Conservation (phyloP, 2,888 invertebrate genomes). For the Amaurobius ferox region DNA sequence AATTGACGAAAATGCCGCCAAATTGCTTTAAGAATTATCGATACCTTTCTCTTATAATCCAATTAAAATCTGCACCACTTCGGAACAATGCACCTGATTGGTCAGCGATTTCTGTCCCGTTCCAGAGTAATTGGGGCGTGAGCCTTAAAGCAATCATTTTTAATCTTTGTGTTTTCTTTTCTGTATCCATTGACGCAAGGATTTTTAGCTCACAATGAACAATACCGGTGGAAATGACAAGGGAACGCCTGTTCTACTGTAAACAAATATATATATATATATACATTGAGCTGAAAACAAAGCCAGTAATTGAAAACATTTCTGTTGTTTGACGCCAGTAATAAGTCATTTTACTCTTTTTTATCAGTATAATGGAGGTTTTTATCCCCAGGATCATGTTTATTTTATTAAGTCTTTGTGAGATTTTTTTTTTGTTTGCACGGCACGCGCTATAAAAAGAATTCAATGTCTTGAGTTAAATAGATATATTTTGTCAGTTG, state of each 20-base stretch:
- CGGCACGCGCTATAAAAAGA: too few species aligned
- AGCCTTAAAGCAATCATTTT: background rate
- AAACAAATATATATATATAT: background rate
- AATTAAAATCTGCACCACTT: background rate
- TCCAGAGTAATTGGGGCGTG: constrained; percentile 60
- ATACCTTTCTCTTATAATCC: too few species aligned
- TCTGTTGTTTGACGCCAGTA: constrained; percentile 28
- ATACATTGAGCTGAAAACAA: constrained; percentile 32
- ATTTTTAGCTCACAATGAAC: constrained; percentile 52
- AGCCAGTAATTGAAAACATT: constrained; percentile 55
- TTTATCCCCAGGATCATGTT: constrained; percentile 5
- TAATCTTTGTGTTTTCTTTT: constrained; percentile 20
- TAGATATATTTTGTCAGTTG: too few species aligned
- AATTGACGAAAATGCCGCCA: too few species aligned
- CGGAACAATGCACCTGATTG: constrained; percentile 29
- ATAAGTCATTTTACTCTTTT: constrained; percentile 38
- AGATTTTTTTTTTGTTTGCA: too few species aligned
- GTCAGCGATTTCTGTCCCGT: background rate
- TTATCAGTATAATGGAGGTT: background rate
- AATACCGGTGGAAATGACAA: constrained; percentile 34
- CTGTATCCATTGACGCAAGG: constrained; percentile 9
- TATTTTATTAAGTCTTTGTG: constrained; percentile 24
- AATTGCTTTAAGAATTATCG: too few species aligned
- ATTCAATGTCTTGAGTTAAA: too few species aligned
- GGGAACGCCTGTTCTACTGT: constrained; percentile 32